Percentiles rank a stretch among this genome's conserved stretches.
Conservation (phyloP, 1,140 invertebrate species). For the Solen grandis region DNA sequence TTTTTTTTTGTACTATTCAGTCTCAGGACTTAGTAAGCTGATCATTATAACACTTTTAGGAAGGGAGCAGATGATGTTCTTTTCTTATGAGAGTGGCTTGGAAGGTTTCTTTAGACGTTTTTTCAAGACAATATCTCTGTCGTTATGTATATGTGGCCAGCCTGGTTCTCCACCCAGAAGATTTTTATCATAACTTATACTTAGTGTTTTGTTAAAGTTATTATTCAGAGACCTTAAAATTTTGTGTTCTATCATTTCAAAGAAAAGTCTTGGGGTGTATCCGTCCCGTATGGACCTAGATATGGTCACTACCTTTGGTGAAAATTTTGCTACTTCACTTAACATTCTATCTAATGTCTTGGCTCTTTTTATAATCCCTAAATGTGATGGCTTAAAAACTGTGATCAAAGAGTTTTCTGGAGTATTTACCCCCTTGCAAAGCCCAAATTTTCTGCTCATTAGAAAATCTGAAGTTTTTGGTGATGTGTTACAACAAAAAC, state of each 20-base stretch:
- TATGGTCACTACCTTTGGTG: slow-evolving; percentile 62
- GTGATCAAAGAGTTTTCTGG: slow-evolving; percentile 42
- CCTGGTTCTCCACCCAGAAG: slow-evolving; percentile 72
- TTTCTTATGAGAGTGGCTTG: no score
- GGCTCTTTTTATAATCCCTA: slow-evolving; percentile 40
- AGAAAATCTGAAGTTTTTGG: slow-evolving; percentile 46
- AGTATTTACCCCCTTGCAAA: slow-evolving; percentile 64
- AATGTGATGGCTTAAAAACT: slow-evolving; percentile 36
- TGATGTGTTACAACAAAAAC: slow-evolving; percentile 63
- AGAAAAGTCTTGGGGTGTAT: slow-evolving; percentile 68
- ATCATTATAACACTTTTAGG: no score
- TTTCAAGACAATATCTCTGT: no score
- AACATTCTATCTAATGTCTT: slow-evolving; percentile 45
- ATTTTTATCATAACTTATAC: slow-evolving; percentile 62
- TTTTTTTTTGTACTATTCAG: no score
- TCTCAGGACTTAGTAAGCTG: no score
- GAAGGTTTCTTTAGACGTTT: no score
- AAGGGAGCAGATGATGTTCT: no score
- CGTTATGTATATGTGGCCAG: slow-evolving; percentile 62
- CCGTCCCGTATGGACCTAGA: slow-evolving; percentile 72
- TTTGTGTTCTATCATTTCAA: slow-evolving; percentile 64
- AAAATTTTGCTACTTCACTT: slow-evolving; percentile 2
- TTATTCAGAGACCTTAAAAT: slow-evolving; percentile 57
- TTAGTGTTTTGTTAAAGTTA: slow-evolving; percentile 11
- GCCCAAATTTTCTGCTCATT: slow-evolving; percentile 34